Evolutionary conservation across 2,797 vertebrate genomes (phyloP), one percentile per base, ranked within the genome.

Genomic region (Phoxinus dragarum): DNA sequence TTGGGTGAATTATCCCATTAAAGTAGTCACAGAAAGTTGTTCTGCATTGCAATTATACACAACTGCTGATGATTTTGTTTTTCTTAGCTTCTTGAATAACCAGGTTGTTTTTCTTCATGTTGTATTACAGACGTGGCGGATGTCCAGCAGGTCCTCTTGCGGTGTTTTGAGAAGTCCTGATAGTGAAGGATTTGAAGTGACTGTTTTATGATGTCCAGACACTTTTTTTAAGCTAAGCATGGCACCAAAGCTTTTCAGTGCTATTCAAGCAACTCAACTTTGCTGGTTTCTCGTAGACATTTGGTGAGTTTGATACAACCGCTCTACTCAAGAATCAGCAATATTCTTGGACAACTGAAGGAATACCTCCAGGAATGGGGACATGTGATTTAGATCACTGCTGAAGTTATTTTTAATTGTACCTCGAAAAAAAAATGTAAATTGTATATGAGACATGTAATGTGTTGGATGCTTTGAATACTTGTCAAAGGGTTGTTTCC

Each of bases 151-250:
- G 84, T 86, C 91, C 1, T 84, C 86, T 5, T 90, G 92, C 85
- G 92, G 90, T 89, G 81, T 93, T 84, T 47, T 94, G 66, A 92
- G 92, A 90, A 85, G 91, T 74, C 88, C 91, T 9, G 95, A 95
- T 85, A 94, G 88, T 27, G 94, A 95, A 49, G 89, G 91, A 86
- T 91, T 91, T 38, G 94, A 96, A 76, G 94, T 94, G 10, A 95
- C 95, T 0, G 91, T 94, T 87, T 90, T 96, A 83, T 96, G 93
- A 96, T 83, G 8, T 34, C 64, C 86, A 77, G 5, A 66, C 68
- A 5, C 17, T 64, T 21, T 23, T 59, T 61, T 59, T 38, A 47
- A 82, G 19, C 69, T 83, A 14, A 34, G 75, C 11, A 0, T 77
- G 71, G 36, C 76, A 88, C 47, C 80, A 71, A 64, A 80, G 84